These are phyloP conservation scores for Apamea monoglypha DNA, from an alignment of 2,888 invertebrate genomes.

Conservation along the genomic window DNA sequence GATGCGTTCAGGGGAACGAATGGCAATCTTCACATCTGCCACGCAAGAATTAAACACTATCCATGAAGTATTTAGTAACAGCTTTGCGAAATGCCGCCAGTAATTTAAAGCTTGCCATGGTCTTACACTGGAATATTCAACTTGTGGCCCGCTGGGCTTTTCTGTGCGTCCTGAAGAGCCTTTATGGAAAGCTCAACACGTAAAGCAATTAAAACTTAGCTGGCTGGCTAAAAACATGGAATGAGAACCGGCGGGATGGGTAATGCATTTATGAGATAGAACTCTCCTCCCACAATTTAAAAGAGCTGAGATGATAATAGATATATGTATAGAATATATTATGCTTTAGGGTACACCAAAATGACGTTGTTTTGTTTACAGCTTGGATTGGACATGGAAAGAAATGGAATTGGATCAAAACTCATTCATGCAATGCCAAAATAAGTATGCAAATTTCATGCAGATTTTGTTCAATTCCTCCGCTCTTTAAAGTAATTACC, in stretches of 20 bases:
- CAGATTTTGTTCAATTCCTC: not conserved
- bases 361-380: not conserved
- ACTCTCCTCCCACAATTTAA: not conserved
- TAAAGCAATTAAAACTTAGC: slow-evolving; percentile 36
- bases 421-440: not conserved
- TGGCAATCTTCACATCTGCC: slow-evolving; percentile 28
- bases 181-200: slow-evolving; percentile 11
- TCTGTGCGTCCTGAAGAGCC: not conserved
- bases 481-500: not conserved
- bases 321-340: not conserved
- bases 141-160: not conserved
- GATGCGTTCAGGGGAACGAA: slow-evolving; percentile 45
- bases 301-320: not conserved
- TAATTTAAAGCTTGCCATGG: slow-evolving; percentile 3
- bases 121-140: not conserved
- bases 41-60: slow-evolving; percentile 19
- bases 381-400: not conserved
- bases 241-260: not conserved
- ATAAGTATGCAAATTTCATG: not conserved
- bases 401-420: not conserved
- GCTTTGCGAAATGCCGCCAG: slow-evolving; percentile 13
- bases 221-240: slow-evolving; percentile 6
- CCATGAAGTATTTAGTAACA: slow-evolving; percentile 29
- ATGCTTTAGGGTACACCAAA: not conserved
- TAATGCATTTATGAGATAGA: slow-evolving; percentile 9